Evolutionary conservation across 1,140 invertebrate species (phyloP), one percentile per base, ranked within the genome.

Genomic region (Dreissena rostriformis): DNA sequence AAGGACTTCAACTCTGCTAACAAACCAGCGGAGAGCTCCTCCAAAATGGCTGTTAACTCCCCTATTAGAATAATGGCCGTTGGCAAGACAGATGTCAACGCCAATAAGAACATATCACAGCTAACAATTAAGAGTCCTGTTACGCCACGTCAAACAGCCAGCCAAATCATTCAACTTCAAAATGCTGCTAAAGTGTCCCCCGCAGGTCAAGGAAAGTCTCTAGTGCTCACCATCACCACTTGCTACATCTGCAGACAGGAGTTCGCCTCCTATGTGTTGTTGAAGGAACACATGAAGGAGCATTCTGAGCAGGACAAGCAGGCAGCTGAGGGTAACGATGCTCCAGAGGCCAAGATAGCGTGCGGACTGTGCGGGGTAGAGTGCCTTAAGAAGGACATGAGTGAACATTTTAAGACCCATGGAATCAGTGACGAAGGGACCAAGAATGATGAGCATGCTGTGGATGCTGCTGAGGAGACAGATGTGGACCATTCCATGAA

Each of bases 221-320:
- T 68, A 5, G 29, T 68, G 15, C 67, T 68, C 6, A 68, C 67
- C 19, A 68, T 68, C 24, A 68, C 67, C 26, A 68, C 67, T 7
- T 68, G 67, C 26, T 68, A 68, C 29, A 68, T 68, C 19, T 68
- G 67, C 29, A 1, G 67, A 26, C 67, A 68, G 67, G 67, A 68
- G 67, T 68, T 68, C 15, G 15, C 67, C 26, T 28, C 24, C 2
- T 68, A 68, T 39, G 29, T 22, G 10, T 26, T 28, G 29, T n/a
- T 68, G 1, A 68, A 68, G 26, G 24, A n/a, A 22, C 67, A 68
- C 67, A 68, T 68, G 19, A 26, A 28, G 26, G 26, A 17, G 19
- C 67, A 68, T 39, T 28, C 67, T 68, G 67, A 26, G 1, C 15
- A 26, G 26, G 67, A 39, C 19, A 68, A 68, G 17, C 29, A 17